These are phyloP conservation scores for Xestia c-nigrum DNA, from an alignment of 2,888 invertebrate species.

Conservation along the genomic window DNA sequence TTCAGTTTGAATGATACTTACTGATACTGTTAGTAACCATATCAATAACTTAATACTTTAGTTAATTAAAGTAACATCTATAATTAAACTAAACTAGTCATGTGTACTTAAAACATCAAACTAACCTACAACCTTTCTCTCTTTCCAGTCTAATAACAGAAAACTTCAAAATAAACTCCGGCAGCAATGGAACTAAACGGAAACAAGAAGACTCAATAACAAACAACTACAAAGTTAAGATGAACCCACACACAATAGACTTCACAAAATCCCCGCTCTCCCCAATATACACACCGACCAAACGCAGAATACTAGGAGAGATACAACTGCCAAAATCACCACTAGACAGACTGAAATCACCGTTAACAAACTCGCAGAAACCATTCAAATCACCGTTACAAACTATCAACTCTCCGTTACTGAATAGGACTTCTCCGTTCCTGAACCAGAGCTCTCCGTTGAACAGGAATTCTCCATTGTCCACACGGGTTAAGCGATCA, in stretches of 20 bases:
- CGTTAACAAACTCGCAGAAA: slow-evolving; percentile 46
- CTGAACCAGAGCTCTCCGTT: slow-evolving; percentile 58
- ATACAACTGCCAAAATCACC: slow-evolving; percentile 74
- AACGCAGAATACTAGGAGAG: slow-evolving; percentile 83
- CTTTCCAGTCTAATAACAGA: slow-evolving; percentile 89
- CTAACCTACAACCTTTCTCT: slow-evolving; percentile 53
- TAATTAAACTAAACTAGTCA: background rate
- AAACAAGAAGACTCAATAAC: slow-evolving; percentile 83
- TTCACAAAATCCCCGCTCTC: slow-evolving; percentile 77
- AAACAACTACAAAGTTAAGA: slow-evolving; percentile 83
- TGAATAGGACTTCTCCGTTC: slow-evolving; percentile 58
- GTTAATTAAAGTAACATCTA: background rate
- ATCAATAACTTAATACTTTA: too few species aligned
- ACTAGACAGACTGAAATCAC: slow-evolving; percentile 73
- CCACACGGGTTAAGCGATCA: slow-evolving; percentile 69
- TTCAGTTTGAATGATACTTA: too few species aligned
- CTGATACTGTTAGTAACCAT: too few species aligned
- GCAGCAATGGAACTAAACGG: slow-evolving; percentile 84
- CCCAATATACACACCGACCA: slow-evolving; percentile 74
- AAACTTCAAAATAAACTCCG: slow-evolving; percentile 89
- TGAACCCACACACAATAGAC: slow-evolving; percentile 84
- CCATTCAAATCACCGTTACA: slow-evolving; percentile 67
- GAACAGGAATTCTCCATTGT: slow-evolving; percentile 69
- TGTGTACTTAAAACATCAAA: background rate
- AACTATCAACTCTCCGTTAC: slow-evolving; percentile 64